Base-by-base conservation (phyloP, 2,113 vertebrate species). In the Onychostruthus taczanowskii region DNA sequence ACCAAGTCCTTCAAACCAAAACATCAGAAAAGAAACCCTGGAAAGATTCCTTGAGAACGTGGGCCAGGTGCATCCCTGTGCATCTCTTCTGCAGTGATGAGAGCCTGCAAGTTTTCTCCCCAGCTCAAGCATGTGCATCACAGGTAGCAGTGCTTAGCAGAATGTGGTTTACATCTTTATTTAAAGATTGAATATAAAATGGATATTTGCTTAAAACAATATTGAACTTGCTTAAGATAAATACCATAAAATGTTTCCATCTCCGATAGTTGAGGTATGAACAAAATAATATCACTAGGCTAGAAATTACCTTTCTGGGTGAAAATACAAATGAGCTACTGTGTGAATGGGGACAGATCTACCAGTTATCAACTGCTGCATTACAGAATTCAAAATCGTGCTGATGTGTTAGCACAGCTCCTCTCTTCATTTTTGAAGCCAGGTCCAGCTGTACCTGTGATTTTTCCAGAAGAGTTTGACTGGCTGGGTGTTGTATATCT, bases 31-130 rank as follows among this genome's bases (percentile, higher is more conserved):
- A 63, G 28, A 70, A 78, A 62, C 16, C 4, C 11, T 26, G 16
- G 46, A 15, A 41, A 31, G 49, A 19, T 61, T 33, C n/a, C 26
- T 59, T 66, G 3, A 33, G 70, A 41, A 14, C 0, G 0, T 13
- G 56, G 30, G 23, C 43, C 35, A 13, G 33, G 20, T 49, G 12
- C n/a, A 15, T 66, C 30, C 52, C 16, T 16, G 2, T 9, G 39
- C 8, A 2, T 21, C 66, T 31, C 12, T 24, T 26, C 15, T 53
- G 69, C 47, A 16, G 19, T 3, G 56, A 8, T 10, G n/a, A 26
- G 15, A 75, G 28, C 22, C 69, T 26, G 28, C 13, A 26, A 26
- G 16, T 28, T 41, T 33, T 26, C 28, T n/a, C 59, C 24, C 11
- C 21, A 27, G 13, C 17, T 72, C 28, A 37, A n/a, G 24, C 59